Conservation (phyloP, 2,113 vertebrate species). For the Lontra canadensis region DNA sequence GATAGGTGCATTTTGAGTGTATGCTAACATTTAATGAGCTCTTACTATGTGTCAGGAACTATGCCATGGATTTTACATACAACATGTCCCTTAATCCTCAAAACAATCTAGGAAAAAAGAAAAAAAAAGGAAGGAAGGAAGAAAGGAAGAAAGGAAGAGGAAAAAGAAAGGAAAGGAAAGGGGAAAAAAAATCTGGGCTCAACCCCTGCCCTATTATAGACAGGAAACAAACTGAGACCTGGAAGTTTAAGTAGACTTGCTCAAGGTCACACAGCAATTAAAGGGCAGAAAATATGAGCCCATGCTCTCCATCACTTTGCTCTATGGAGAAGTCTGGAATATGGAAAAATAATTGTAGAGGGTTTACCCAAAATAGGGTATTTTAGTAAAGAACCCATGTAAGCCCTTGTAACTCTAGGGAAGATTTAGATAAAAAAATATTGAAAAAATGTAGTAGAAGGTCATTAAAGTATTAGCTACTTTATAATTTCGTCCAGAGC, state of each 20-base stretch:
- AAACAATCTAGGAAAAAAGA: not conserved
- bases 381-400: not conserved
- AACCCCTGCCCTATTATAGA: not conserved
- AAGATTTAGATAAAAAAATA: not conserved
- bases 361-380: not conserved
- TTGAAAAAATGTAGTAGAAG: not conserved
- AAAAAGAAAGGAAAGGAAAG: no score
- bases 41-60: not conserved
- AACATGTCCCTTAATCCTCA: not conserved
- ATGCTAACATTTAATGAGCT: slow-evolving; percentile 7
- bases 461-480: not conserved
- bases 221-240: not conserved
- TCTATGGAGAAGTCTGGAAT: not conserved
- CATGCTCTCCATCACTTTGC: not conserved
- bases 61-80: not conserved
- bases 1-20: not conserved
- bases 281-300: not conserved
- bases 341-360: not conserved
- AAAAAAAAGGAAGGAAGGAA: not conserved
- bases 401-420: not conserved
- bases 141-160: not conserved
- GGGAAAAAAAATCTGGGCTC: not conserved
- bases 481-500: not conserved
- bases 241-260: not conserved
- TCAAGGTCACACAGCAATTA: not conserved